A percentile compares a stretch with the other conserved stretches of the same genome.
Evolutionary conservation across 2,113 vertebrate species (phyloP).

Genomic region (Plectropomus leopardus): DNA sequence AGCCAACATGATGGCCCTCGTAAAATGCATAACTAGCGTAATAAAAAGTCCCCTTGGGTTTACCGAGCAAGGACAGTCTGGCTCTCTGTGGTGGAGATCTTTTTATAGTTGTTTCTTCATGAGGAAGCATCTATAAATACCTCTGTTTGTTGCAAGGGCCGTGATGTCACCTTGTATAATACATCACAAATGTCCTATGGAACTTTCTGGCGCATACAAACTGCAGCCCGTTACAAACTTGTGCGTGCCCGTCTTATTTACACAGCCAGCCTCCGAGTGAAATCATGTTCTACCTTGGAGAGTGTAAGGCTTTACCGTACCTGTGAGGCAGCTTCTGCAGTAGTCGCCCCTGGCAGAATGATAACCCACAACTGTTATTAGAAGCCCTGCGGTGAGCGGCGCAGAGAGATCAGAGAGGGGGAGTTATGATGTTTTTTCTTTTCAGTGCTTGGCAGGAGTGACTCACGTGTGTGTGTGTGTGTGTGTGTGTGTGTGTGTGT

Average conservation of each 20-base stretch:
- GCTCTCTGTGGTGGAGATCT: conserved; percentile 8
- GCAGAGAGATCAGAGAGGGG: conserved; percentile 35
- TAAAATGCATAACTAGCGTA: conserved; percentile 63
- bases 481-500: conserved; percentile 10
- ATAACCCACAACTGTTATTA: conserved; percentile 41
- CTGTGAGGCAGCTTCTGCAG: conserved; percentile 37
- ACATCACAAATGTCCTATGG: conserved; percentile 5
- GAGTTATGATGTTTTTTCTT: conserved; percentile 23
- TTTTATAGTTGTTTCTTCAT: conserved; percentile 32
- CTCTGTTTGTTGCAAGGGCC: conserved; percentile 31
- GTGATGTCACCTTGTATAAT: conserved; percentile 10
- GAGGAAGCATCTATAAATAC: conserved; percentile 61
- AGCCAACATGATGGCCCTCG: conserved; percentile 51
- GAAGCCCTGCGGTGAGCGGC: conserved; percentile 25
- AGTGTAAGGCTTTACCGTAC: conserved; percentile 14
- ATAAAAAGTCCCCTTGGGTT: conserved; percentile 76
- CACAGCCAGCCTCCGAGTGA: background rate
- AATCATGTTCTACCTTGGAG: background rate
- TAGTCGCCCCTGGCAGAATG: conserved; percentile 44
- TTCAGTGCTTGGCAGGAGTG: conserved; percentile 6
- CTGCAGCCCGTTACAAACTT: background rate
- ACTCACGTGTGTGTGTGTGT: conserved; percentile 11
- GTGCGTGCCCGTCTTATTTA: conserved; percentile 14
- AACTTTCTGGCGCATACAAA: conserved; percentile 1
- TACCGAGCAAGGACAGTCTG: conserved; percentile 58